Evolutionary conservation across 64 coral and sea anemone genomes (phyloP).

Genomic region (Actinia tenebrosa): DNA sequence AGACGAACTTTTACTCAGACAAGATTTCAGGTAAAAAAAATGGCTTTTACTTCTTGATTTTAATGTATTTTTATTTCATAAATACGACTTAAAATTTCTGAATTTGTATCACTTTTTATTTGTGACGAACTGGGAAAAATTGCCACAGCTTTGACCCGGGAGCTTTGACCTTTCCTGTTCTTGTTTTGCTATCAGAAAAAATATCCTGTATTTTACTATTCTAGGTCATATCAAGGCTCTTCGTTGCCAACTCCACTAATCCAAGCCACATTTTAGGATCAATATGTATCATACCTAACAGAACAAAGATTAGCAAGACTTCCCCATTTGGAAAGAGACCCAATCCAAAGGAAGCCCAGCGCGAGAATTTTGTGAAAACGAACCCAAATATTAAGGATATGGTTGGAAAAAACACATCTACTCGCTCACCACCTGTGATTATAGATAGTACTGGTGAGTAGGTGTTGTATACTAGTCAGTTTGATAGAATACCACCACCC

Average conservation of each 20-base stretch:
- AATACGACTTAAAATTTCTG: neutral
- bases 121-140: too few relatives aligned
- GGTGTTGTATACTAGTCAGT: neutral
- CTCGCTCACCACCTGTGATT: constrained; percentile 25
- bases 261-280: constrained; percentile 15
- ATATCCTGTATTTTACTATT: neutral
- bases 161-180: too few relatives aligned
- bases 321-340: constrained; percentile 71
- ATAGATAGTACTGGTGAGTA: constrained; percentile 55
- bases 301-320: constrained; percentile 78
- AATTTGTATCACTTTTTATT: neutral
- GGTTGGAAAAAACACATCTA: constrained; percentile 12
- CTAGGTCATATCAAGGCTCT: neutral
- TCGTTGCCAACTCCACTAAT: neutral
- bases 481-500: neutral
- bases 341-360: constrained; percentile 66
- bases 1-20: neutral
- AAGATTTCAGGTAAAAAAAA: neutral
- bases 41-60: neutral
- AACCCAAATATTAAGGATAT: constrained; percentile 31
- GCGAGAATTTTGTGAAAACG: constrained; percentile 48
- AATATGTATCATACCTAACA: constrained; percentile 48
- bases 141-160: too few relatives aligned
- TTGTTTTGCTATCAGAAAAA: too few relatives aligned
- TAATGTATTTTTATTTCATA: neutral